phyloP scores from a whole-genome alignment of 2,888 invertebrate species.

The Stomorhina lunata region DNA sequence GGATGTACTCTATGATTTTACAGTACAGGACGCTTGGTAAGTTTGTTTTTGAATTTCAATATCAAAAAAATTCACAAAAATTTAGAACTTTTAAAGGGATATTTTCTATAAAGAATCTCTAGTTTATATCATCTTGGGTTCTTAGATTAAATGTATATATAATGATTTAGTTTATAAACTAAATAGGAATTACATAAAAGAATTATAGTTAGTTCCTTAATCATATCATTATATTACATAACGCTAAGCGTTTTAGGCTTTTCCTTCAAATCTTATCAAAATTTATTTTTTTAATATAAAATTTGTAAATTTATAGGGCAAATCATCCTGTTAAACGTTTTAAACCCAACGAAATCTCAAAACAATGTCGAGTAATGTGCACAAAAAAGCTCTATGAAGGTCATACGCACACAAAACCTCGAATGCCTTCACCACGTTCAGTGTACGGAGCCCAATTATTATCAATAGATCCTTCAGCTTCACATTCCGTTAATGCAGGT shows the following conservation, averaged over 20 bases:
- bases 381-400: conserved; percentile 83
- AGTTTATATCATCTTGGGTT: conserved; percentile 70
- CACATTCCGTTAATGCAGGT: neutral
- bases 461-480: conserved; percentile 70
- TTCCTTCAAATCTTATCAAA: neutral
- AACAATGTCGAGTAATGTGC: conserved; percentile 78
- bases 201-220: no score
- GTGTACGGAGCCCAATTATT: conserved; percentile 74
- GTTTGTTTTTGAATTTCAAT: conserved; percentile 70
- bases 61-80: no score
- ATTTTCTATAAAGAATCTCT: conserved; percentile 63
- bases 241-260: no score
- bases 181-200: no score
- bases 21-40: conserved; percentile 91
- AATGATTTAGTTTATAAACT: neutral
- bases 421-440: conserved; percentile 79
- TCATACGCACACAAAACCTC: conserved; percentile 81
- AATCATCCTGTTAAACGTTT: conserved; percentile 95
- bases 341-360: conserved; percentile 83
- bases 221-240: no score
- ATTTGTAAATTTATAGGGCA: conserved; percentile 83
- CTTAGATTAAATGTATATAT: conserved; percentile 64
- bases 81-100: conserved; percentile 69
- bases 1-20: conserved; percentile 93
- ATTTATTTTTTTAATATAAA: neutral